phyloP scores from a whole-genome alignment of 2,113 vertebrate genomes.

The Montifringilla adamsi region DNA sequence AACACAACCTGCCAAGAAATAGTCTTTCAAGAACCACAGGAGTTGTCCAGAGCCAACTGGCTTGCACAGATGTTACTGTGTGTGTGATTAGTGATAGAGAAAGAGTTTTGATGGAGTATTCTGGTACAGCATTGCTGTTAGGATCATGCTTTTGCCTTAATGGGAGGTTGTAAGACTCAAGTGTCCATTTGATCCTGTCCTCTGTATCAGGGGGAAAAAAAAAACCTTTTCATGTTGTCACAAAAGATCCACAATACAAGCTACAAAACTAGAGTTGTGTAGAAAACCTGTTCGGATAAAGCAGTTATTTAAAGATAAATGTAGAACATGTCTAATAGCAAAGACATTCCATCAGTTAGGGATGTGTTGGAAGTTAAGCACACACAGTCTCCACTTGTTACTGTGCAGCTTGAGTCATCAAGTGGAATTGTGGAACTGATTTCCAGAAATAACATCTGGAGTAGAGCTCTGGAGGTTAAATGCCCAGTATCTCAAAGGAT shows the following conservation, averaged over 20 bases:
- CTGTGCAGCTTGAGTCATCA: background rate
- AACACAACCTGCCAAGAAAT: slow-evolving; percentile 62
- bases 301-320: background rate
- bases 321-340: rapidly evolving
- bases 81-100: background rate
- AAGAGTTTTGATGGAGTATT: background rate
- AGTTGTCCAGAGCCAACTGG: slow-evolving; percentile 68
- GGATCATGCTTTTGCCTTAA: background rate
- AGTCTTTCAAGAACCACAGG: slow-evolving; percentile 57
- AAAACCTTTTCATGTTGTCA: background rate
- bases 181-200: background rate
- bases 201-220: rapidly evolving
- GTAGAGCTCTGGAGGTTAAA: background rate
- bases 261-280: background rate
- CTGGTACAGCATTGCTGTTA: background rate
- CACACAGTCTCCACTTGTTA: rapidly evolving
- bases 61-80: slow-evolving; percentile 41
- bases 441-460: background rate
- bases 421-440: background rate
- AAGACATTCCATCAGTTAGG: background rate
- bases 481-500: rapidly evolving
- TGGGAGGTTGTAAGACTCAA: background rate
- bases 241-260: rapidly evolving
- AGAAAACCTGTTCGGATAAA: background rate
- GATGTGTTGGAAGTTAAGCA: background rate